A percentile compares a stretch with the other conserved stretches of the same genome.
phyloP scores from a whole-genome alignment of 2,113 vertebrate genomes.

The Anoura caudifer region DNA sequence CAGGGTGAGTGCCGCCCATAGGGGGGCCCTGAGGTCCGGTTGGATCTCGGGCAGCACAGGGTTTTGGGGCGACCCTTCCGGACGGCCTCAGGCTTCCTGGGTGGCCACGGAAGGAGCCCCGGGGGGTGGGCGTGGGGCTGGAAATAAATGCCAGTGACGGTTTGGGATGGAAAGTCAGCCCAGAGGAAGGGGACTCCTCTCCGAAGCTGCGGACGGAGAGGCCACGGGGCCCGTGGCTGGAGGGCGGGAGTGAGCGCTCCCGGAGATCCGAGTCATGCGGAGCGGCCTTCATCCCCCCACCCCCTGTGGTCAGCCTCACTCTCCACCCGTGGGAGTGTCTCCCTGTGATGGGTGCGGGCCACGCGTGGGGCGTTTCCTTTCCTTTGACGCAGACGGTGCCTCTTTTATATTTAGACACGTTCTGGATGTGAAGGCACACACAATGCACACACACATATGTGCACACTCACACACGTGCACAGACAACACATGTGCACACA shows the following conservation, averaged over 20 bases:
- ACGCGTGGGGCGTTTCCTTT: rapidly evolving
- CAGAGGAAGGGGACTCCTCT: rapidly evolving
- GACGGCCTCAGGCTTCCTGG: rapidly evolving
- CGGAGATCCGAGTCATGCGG: rapidly evolving
- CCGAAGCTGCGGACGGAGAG: background rate
- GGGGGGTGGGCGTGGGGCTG: rapidly evolving
- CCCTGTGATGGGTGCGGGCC: rapidly evolving
- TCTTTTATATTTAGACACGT: background rate
- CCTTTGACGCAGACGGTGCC: background rate
- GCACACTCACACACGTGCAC: rapidly evolving
- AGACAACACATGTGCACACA: rapidly evolving
- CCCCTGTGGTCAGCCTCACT: rapidly evolving
- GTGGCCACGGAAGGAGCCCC: rapidly evolving
- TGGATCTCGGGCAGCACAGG: no score
- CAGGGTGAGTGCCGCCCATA: slow-evolving; percentile 83
- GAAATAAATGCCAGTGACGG: rapidly evolving
- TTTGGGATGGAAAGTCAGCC: background rate
- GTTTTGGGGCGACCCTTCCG: rapidly evolving
- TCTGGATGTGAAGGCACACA: background rate
- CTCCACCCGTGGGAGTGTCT: rapidly evolving
- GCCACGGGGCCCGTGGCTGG: rapidly evolving
- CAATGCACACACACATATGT: rapidly evolving
- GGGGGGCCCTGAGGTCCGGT: rapidly evolving
- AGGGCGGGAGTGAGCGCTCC: rapidly evolving
- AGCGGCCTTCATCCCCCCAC: rapidly evolving